Conservation (phyloP, 2,113 vertebrate species). For the Dicaeum eximium region DNA sequence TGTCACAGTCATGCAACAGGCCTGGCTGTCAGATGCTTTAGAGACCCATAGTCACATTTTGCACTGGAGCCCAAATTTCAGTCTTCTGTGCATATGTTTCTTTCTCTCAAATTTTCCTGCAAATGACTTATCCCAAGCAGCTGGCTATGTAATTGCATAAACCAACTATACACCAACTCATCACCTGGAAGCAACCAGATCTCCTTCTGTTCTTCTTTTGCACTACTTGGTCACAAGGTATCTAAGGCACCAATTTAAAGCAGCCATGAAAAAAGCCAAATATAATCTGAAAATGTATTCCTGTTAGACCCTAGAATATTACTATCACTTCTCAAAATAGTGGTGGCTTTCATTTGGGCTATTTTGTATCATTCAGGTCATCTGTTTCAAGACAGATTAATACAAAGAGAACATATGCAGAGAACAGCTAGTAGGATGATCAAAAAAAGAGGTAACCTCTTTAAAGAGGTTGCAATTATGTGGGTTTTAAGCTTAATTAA, state of each 20-base stretch:
- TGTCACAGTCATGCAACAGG: background rate
- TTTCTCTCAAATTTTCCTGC: constrained; percentile 11
- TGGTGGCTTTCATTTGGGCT: background rate
- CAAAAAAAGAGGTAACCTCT: background rate
- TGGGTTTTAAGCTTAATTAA: background rate
- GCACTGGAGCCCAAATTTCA: constrained; percentile 26
- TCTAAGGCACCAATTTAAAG: background rate
- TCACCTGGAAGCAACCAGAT: constrained; percentile 49
- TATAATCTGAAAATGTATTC: background rate
- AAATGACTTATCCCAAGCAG: constrained; percentile 42
- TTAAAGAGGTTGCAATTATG: background rate
- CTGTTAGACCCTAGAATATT: background rate
- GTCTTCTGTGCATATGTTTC: constrained; percentile 14
- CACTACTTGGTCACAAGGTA: constrained; percentile 24
- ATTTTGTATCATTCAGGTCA: background rate
- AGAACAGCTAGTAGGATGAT: background rate
- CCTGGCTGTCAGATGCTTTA: background rate
- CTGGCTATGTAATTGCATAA: constrained; percentile 46
- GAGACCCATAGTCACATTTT: constrained; percentile 4
- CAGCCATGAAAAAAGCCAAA: background rate
- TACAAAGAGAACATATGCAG: background rate
- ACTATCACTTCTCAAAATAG: background rate
- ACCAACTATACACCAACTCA: constrained; percentile 54
- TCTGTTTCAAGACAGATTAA: background rate
- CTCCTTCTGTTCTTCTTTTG: constrained; percentile 55